phyloP scores from a whole-genome alignment of 2,888 invertebrate genomes.

The Cenopis cana region DNA sequence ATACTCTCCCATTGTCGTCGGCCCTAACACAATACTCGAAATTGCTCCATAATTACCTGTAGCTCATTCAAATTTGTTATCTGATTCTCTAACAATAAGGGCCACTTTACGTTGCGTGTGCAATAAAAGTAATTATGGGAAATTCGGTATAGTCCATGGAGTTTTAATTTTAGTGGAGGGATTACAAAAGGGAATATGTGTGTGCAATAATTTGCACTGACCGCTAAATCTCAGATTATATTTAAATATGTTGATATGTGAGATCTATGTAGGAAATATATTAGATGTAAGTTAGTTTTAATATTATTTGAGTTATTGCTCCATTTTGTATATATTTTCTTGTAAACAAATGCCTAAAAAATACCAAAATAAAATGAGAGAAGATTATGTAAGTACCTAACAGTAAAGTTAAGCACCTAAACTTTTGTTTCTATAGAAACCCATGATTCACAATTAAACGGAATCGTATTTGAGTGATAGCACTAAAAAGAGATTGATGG shows the following conservation, averaged over 20 bases:
- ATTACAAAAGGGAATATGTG: conserved; percentile 50
- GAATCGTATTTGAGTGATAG: conserved; percentile 11
- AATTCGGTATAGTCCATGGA: conserved; percentile 54
- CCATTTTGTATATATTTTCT: no score
- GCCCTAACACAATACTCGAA: conserved; percentile 54
- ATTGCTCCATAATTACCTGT: conserved; percentile 48
- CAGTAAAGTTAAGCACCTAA: no score
- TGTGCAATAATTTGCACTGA: conserved; percentile 47
- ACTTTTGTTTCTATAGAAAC: not conserved
- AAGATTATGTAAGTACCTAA: no score
- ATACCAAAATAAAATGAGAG: no score
- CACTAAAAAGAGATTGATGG: conserved; percentile 22
- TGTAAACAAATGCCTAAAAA: no score
- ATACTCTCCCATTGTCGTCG: conserved; percentile 52
- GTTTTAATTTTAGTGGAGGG: conserved; percentile 45
- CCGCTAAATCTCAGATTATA: not conserved
- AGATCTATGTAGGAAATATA: no score
- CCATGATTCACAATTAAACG: not conserved
- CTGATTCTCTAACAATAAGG: conserved; percentile 50
- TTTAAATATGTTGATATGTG: no score
- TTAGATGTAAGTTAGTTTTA: no score
- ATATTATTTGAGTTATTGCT: no score
- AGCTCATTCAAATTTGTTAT: conserved; percentile 48
- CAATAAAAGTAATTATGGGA: conserved; percentile 54
- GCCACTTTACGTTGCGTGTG: conserved; percentile 46